Base-by-base conservation (phyloP, 2,797 vertebrate species). In the Smutsia gigantea region DNA sequence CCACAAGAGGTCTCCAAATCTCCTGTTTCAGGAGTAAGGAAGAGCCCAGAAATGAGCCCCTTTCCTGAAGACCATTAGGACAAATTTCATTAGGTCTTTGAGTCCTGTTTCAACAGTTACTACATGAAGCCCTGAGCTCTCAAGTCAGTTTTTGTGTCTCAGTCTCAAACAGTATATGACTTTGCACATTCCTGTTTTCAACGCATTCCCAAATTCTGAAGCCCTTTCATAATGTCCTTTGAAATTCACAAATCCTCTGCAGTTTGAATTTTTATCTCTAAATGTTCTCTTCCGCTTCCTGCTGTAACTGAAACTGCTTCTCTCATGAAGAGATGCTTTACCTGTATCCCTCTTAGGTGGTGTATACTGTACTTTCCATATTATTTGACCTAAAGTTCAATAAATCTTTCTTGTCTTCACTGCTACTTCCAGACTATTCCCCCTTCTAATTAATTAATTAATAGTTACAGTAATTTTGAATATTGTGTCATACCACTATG, bases 51-150 rank as follows among this genome's bases (percentile, higher is more conserved):
- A 71, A 69, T 17, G 31, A 23, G 2, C 55, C 1, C 5, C 18
- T 13, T 55, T 34, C 3, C 19, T 37, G 13, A n/a, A 23, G 14
- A 25, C 18, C 10, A 7, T 4, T 15, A 29, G 12, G 42, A n/a
- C 37, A n/a, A 17, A 69, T 6, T 11, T 29, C 46, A 11, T 4
- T 29, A 31, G 7, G 18, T 4, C 18, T n/a, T 39, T 39, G 34
- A 25, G 69, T 10, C n/a, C 34, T 18, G 19, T 23, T 75, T 66
- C 39, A 6, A 4, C 3, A 77, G 0, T 72, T 77, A 17, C 46
- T 10, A 2, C 7, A 2, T 2, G 34, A 34, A 63, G 13, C 12
- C 17, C 1, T 17, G 19, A 46, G 6, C 18, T 25, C 77, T 4
- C 6, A 15, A 8, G 15, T 31, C 15, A 21, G 78, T 29, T 34